phyloP scores from a whole-genome alignment of 2,888 invertebrate species.

The Philereme transversata region DNA sequence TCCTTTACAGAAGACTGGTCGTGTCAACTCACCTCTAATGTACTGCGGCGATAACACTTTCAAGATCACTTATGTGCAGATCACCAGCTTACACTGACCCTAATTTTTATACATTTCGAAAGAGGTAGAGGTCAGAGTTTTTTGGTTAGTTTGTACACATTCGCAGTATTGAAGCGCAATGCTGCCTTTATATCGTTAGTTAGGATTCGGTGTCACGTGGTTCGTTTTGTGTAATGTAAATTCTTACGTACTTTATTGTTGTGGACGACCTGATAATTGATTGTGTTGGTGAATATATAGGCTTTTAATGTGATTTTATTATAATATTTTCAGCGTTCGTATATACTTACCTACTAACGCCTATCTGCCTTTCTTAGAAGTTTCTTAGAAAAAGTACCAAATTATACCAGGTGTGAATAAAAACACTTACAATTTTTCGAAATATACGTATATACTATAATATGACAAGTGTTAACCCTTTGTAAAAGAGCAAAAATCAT shows the following conservation, averaged over 20 bases:
- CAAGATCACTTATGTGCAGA: slow-evolving; percentile 71
- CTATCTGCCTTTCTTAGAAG: no score
- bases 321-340: slow-evolving; percentile 47
- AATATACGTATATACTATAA: no score
- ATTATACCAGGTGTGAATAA: no score
- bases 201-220: slow-evolving; percentile 69
- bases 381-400: no score
- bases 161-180: slow-evolving; percentile 63
- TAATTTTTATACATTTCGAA: slow-evolving; percentile 4
- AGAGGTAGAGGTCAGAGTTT: slow-evolving; percentile 24
- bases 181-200: slow-evolving; percentile 72
- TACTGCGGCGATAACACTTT: slow-evolving; percentile 78
- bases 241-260: slow-evolving; percentile 72
- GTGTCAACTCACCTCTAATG: slow-evolving; percentile 80
- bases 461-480: no score
- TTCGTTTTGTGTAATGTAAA: slow-evolving; percentile 66
- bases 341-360: neutral
- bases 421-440: no score
- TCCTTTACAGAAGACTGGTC: slow-evolving; percentile 80
- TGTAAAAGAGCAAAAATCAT: neutral
- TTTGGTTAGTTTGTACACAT: slow-evolving; percentile 42
- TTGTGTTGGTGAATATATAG: slow-evolving; percentile 45
- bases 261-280: slow-evolving; percentile 67
- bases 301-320: slow-evolving; percentile 32
- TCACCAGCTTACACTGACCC: slow-evolving; percentile 52